A percentile compares a stretch with the other conserved stretches of the same genome.
phyloP scores from a whole-genome alignment of 2,888 invertebrate species.

The Dichetophora obliterata region DNA sequence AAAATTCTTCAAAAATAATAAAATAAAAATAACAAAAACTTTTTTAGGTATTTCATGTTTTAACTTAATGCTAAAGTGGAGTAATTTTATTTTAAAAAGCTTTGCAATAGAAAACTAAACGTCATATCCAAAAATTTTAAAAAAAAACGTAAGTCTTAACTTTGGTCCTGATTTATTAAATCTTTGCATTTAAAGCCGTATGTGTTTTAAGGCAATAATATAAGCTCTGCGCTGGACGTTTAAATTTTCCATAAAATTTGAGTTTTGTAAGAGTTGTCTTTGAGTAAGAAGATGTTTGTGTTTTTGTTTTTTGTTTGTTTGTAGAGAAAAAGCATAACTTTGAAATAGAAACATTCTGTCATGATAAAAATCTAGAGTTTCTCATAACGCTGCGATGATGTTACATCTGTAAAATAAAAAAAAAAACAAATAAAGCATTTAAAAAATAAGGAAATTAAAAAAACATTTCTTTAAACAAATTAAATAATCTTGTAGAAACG shows the following conservation, averaged over 20 bases:
- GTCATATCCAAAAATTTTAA: too few relatives aligned
- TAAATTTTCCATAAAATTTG: background rate
- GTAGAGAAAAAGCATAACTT: background rate
- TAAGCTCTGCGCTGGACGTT: conserved; percentile 9
- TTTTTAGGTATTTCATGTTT: too few relatives aligned
- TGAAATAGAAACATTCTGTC: background rate
- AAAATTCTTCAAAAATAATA: too few relatives aligned
- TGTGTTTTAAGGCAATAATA: conserved; percentile 19
- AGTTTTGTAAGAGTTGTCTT: background rate
- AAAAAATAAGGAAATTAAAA: conserved; percentile 52
- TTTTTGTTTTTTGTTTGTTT: background rate
- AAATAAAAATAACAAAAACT: too few relatives aligned
- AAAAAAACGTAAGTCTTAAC: too few relatives aligned
- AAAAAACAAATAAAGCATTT: conserved; percentile 72
- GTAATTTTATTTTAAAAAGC: too few relatives aligned
- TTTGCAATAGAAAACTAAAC: too few relatives aligned
- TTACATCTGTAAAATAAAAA: conserved; percentile 86
- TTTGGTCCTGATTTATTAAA: too few relatives aligned
- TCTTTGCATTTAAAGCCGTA: too few relatives aligned
- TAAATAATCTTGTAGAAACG: background rate
- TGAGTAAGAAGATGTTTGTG: background rate
- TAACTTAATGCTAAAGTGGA: too few relatives aligned
- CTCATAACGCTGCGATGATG: conserved; percentile 91
- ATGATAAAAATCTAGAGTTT: conserved; percentile 77
- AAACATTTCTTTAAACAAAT: conserved; percentile 26